These are phyloP conservation scores for Crematogaster levior DNA, from an alignment of 2,888 invertebrate genomes.

Conservation along the genomic window DNA sequence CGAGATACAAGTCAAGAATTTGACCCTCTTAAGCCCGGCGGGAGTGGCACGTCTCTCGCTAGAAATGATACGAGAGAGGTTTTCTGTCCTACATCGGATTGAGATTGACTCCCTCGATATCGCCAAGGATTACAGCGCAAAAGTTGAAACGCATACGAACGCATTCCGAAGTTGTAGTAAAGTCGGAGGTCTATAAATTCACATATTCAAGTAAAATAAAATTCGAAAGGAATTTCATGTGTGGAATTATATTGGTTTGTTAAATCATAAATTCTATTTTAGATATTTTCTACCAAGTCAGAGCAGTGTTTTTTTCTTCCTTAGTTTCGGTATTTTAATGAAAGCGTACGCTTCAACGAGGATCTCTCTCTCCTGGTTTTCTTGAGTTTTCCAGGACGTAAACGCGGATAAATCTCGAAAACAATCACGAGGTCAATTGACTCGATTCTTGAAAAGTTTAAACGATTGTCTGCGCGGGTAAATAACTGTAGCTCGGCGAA, in stretches of 20 bases:
- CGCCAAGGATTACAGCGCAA: constrained; percentile 35
- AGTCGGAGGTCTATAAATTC: constrained; percentile 11
- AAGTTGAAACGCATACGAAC: constrained; percentile 23
- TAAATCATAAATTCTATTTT: constrained; percentile 19
- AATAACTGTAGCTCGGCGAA: constrained; percentile 66
- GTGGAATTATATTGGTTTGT: not conserved
- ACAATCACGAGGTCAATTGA: constrained; percentile 1
- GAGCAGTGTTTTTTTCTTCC: not conserved
- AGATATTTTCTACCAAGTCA: not conserved
- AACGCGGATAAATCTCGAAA: not conserved
- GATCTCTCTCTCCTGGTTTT: not conserved
- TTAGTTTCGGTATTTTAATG: not conserved
- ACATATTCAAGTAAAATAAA: not conserved
- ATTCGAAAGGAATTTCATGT: not conserved
- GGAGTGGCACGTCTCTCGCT: constrained; percentile 54
- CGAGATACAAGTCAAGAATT: constrained; percentile 54
- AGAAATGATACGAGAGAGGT: constrained; percentile 50
- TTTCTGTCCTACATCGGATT: constrained; percentile 56
- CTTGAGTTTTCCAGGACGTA: not conserved
- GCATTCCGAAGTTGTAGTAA: constrained; percentile 16
- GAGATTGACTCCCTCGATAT: constrained; percentile 55
- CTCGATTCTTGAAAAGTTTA: not conserved
- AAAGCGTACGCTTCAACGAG: not conserved
- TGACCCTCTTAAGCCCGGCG: constrained; percentile 59
- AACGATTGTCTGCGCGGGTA: constrained; percentile 24